These are phyloP conservation scores for Ariolimax columbianus DNA, from an alignment of 2,888 invertebrate species.

Conservation along the genomic window DNA sequence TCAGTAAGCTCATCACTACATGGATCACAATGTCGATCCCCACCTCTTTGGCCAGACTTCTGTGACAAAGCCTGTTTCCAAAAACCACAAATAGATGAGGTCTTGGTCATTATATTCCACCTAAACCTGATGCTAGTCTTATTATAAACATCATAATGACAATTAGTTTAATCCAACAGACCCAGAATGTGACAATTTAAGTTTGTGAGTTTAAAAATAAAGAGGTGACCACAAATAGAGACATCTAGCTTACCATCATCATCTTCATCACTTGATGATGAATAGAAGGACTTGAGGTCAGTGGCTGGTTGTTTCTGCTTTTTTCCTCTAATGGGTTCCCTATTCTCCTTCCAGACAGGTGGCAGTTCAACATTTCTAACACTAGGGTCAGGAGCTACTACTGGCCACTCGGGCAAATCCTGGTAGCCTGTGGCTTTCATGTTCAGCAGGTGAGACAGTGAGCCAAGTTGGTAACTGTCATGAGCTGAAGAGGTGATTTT, in stretches of 20 bases:
- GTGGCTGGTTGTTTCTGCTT: constrained; percentile 61
- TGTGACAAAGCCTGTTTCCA: not conserved
- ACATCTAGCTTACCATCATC: constrained; percentile 8
- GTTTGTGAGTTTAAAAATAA: not conserved
- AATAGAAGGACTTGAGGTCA: constrained; percentile 84
- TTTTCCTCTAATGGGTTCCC: constrained; percentile 59
- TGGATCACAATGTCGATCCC: too few relatives aligned
- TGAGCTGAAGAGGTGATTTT: constrained; percentile 82
- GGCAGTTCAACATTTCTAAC: constrained; percentile 85
- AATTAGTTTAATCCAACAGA: too few relatives aligned
- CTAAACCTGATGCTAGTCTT: too few relatives aligned
- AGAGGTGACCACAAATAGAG: not conserved
- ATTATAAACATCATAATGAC: too few relatives aligned
- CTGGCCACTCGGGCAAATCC: constrained; percentile 91
- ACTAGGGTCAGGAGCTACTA: constrained; percentile 85
- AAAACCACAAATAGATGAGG: not conserved
- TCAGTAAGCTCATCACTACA: too few relatives aligned
- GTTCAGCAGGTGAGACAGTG: constrained; percentile 95
- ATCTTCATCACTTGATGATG: constrained; percentile 71
- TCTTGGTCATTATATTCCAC: too few relatives aligned
- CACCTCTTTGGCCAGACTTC: too few relatives aligned
- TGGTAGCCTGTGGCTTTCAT: constrained; percentile 91
- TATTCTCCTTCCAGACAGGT: constrained; percentile 68
- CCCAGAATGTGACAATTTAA: not conserved
- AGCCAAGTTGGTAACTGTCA: constrained; percentile 93